phyloP scores from a whole-genome alignment of 2,797 vertebrate species.

The Cryptoprocta ferox region DNA sequence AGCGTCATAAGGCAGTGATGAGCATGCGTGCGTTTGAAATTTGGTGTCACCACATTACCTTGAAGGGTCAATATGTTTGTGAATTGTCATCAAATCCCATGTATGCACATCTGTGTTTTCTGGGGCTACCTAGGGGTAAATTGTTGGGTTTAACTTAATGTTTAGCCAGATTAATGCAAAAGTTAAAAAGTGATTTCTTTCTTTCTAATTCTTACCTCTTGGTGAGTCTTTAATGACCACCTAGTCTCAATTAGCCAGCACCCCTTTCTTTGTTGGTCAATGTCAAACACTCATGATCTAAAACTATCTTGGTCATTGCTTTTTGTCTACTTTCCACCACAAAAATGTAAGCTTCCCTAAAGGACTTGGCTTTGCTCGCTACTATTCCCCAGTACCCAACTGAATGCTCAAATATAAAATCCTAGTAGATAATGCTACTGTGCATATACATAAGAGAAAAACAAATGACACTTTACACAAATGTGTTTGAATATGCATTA shows the following conservation, averaged over 20 bases:
- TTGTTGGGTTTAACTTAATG: not conserved
- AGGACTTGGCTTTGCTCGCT: not conserved
- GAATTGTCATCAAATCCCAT: not conserved
- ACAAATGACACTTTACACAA: not conserved
- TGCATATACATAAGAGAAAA: not conserved
- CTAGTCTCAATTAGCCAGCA: not conserved
- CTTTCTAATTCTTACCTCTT: not conserved
- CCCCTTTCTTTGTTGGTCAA: not conserved
- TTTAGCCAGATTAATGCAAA: not conserved
- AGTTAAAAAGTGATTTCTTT: not conserved
- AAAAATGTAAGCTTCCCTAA: not conserved
- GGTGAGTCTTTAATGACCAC: not conserved
- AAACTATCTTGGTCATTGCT: not conserved
- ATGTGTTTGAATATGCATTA: not conserved
- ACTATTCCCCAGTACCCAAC: not conserved
- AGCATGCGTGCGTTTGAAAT: not conserved
- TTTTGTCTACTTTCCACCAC: not conserved
- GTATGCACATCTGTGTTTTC: not conserved
- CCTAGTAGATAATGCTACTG: not conserved
- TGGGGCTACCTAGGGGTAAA: not conserved
- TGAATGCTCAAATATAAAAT: not conserved
- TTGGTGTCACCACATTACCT: not conserved
- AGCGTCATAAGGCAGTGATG: not conserved
- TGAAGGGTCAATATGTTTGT: not conserved
- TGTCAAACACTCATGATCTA: not conserved